Evolutionary conservation across 2,797 vertebrate genomes (phyloP), one percentile per base, ranked within the genome.

Genomic region (Cynopterus sphinx): DNA sequence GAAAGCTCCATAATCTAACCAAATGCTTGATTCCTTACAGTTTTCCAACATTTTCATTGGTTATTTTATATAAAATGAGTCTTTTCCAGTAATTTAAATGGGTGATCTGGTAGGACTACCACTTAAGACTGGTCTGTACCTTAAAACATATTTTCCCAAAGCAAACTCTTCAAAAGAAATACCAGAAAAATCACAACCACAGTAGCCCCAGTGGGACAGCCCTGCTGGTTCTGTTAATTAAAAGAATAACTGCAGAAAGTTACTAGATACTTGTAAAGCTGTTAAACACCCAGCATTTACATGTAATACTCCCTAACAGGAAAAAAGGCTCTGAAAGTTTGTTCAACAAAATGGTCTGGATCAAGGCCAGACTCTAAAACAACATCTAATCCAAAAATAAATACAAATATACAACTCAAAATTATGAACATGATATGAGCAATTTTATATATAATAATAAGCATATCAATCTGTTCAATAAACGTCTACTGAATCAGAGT

Each of bases 21-120:
- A 90, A 95, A 96, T 86, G 9, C 13, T 78, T 89, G 59, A 41
- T 24, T 87, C 41, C 39, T 94, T 31, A 86, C 96, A 84, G 13
- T 74, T 95, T 91, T 87, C 21, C 41, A 95, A 78, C 1, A 90
- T 67, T 33, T 75, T 84, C 39, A n/a, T 26, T 83, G 7, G 51
- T 68, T 95, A 74, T 81, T 96, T 97, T 91, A 94, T 28, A 16
- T 51, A 95, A 96, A 91, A 41, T 79, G 19, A 67, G 19, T 6
- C 63, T 93, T 94, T 83, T 71, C 57, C 68, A 70, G n/a, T 68
- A 92, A 91, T 68, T 55, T 71, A 93, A 92, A 85, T 57, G 46
- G 17, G 8, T 87, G 19, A 41, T 33, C 36, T 65, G 31, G 12
- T 33, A 73, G 46, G 43, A 95, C 24, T 94, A 95, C 13, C 63